Percentiles rank a stretch among this genome's conserved stretches.
Conservation (phyloP, 2,888 invertebrate genomes). For the Tetragnatha montana region DNA sequence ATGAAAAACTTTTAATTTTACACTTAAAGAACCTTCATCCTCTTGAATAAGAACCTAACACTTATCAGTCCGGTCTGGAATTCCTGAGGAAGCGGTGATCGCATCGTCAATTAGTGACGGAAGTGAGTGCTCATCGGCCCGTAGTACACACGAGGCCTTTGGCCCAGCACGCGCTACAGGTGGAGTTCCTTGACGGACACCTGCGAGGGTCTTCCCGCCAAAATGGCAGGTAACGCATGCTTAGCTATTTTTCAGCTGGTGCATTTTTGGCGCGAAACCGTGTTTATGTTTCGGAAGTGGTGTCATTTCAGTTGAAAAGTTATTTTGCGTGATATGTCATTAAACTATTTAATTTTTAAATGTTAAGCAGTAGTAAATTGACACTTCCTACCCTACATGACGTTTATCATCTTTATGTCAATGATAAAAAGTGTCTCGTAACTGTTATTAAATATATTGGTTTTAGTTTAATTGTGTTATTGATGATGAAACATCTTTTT, state of each 20-base stretch:
- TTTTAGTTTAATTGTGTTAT: no score
- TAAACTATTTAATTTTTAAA: no score
- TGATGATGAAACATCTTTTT: no score
- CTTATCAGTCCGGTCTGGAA: no score
- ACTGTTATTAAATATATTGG: no score
- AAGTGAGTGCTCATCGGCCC: slow-evolving; percentile 30
- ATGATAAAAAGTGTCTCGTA: not conserved
- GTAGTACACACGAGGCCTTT: slow-evolving; percentile 49
- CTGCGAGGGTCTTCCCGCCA: slow-evolving; percentile 58
- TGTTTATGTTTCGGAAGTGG: not conserved
- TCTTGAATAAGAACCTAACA: no score
- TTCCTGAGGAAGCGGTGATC: no score
- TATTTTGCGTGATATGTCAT: no score
- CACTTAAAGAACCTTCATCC: no score
- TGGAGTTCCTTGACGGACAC: slow-evolving; percentile 45
- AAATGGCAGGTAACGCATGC: slow-evolving; percentile 60
- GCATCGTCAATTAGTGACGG: slow-evolving; percentile 20
- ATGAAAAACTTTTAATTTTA: no score
- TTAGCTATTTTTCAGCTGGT: slow-evolving; percentile 45
- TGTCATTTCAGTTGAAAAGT: no score
- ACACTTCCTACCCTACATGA: not conserved
- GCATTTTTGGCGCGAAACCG: slow-evolving; percentile 46
- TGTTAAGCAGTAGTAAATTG: no score
- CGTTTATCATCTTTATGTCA: not conserved
- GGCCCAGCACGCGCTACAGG: slow-evolving; percentile 35